These are phyloP conservation scores for Microcebus lehilahytsara DNA, from an alignment of 2,113 vertebrate genomes.

Conservation along the genomic window DNA sequence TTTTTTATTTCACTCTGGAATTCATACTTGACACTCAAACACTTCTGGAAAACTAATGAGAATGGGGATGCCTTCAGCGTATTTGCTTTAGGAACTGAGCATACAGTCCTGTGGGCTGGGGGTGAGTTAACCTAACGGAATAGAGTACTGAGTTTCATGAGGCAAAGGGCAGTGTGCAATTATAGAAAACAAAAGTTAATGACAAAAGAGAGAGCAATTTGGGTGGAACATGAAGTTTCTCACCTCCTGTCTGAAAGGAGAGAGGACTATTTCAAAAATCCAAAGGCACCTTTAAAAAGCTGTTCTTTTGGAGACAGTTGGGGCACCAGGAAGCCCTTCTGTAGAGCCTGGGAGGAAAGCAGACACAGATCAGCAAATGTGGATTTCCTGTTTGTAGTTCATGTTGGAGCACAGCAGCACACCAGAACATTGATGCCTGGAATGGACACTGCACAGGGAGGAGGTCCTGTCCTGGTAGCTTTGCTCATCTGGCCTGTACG, in stretches of 20 bases:
- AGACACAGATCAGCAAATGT: background rate
- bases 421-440: background rate
- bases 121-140: background rate
- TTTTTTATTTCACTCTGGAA: background rate
- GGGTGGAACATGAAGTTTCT: background rate
- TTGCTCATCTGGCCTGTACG: background rate
- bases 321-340: background rate
- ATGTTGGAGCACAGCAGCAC: background rate
- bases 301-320: background rate
- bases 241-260: background rate
- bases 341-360: background rate
- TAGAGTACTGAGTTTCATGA: background rate
- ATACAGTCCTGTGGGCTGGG: rapidly evolving
- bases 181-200: background rate
- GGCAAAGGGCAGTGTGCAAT: background rate
- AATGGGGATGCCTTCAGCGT: background rate
- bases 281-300: background rate
- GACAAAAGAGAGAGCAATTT: background rate
- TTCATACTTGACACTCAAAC: background rate
- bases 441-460: background rate
- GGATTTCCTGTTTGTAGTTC: background rate
- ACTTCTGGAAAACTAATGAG: background rate
- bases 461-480: background rate
- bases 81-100: background rate
- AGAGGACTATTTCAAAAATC: background rate